Evolutionary conservation across 2,113 vertebrate species (phyloP), one percentile per base, ranked within the genome.

Genomic region (Cebidichthys violaceus): DNA sequence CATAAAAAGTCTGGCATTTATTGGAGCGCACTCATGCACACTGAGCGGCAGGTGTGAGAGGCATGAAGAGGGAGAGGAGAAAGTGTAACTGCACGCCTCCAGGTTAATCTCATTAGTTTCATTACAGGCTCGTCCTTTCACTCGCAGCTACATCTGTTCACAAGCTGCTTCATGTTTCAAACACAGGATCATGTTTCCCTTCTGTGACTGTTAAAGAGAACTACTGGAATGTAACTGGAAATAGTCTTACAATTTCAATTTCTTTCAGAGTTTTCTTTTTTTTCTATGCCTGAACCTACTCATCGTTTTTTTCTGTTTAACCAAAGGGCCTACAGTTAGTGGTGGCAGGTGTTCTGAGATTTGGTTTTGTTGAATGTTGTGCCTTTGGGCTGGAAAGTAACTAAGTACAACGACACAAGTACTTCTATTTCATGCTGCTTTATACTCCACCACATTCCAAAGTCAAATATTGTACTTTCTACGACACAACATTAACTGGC

Each of bases 111-210:
- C 70, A 74, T 84, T 71, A 22, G 33, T 47, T 50, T 87, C 77
- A 75, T 69, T 62, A 67, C 35, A 57, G 66, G 67, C 74, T 69
- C 0, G 27, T 79, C 43, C 79, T 90, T 87, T 86, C 82, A 83
- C 81, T 84, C 72, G 64, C 81, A 84, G 78, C 69, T 82, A 71
- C 87, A 86, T 83, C 86, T 85, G 86, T 81, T 85, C 74, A 59
- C 66, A 50, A 57, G 71, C 76, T 72, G 84, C 82, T 62, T 89
- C 66, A 22, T 76, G 86, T 91, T 89, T 67, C 81, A 71, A 4
- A 55, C 33, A 31, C 55, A 70, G 65, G 47, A 11, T 90, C 74
- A 35, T 5, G 27, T 88, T 85, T 85, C 86, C 66, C 31, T 11
- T 54, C 33, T 55, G 22, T 18, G n/a, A 18, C 24, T 35, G 35